A percentile compares a stretch with the other conserved stretches of the same genome.
Conservation (phyloP, 2,113 vertebrate species). For the Cyprinodon variegatus region DNA sequence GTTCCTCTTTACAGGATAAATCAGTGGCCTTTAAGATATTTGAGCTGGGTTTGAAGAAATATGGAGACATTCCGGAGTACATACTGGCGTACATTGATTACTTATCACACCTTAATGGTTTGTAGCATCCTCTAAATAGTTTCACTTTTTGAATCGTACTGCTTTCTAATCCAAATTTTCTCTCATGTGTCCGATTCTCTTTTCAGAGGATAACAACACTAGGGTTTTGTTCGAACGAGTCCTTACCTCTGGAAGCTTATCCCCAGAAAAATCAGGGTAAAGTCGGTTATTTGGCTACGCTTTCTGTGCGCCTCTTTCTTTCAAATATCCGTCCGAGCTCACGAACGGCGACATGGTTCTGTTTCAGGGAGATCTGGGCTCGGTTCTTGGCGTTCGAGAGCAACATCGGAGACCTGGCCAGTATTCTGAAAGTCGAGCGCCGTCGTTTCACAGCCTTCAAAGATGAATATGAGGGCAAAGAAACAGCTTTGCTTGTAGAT, state of each 20-base stretch:
- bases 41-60: conserved; percentile 98
- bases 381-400: conserved; percentile 98
- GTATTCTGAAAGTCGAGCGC: conserved; percentile 97
- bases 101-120: conserved; percentile 98
- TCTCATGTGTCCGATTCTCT: background rate
- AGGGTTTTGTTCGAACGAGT: conserved; percentile 98
- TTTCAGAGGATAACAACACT: conserved; percentile 98
- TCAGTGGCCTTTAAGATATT: conserved; percentile 99
- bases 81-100: conserved; percentile 99
- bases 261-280: conserved; percentile 97
- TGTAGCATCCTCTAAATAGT: background rate
- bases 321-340: background rate
- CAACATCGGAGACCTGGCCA: conserved; percentile 97
- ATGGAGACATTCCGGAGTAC: conserved; percentile 98
- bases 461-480: conserved; percentile 97
- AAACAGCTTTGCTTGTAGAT: conserved; percentile 95
- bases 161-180: background rate
- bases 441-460: conserved; percentile 96
- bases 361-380: conserved; percentile 95
- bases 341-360: background rate
- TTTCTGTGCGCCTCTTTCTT: background rate
- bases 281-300: background rate
- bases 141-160: background rate
- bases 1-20: conserved; percentile 86
- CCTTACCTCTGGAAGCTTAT: conserved; percentile 97